Percentiles rank a stretch among this genome's conserved stretches.
Evolutionary conservation across 2,888 invertebrate species (phyloP).

Genomic region (Lumbricus terrestris): DNA sequence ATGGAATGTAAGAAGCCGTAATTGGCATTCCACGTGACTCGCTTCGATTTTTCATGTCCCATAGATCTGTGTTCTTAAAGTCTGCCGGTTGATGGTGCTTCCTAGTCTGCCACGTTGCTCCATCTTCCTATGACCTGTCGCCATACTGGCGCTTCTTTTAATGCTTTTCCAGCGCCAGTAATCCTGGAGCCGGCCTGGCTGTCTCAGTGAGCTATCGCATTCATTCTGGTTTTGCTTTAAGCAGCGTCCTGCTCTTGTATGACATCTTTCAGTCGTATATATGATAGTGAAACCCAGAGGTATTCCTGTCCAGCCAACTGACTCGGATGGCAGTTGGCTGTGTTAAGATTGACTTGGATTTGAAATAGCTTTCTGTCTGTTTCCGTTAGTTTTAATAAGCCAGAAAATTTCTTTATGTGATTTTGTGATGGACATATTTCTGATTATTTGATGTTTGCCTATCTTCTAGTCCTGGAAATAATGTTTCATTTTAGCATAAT

Average conservation of each 20-base stretch:
- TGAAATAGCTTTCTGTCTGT: background rate
- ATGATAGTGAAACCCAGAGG: background rate
- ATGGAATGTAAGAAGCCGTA: background rate
- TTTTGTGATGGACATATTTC: background rate
- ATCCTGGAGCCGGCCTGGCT: background rate
- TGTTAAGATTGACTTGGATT: background rate
- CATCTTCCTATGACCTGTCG: background rate
- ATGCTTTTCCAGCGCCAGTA: conserved; percentile 4
- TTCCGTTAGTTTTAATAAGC: background rate
- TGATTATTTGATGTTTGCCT: background rate
- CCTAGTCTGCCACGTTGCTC: background rate
- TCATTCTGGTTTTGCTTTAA: background rate
- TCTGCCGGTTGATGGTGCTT: background rate
- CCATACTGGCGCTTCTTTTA: background rate
- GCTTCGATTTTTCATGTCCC: background rate
- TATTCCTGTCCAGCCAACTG: background rate
- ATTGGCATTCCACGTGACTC: background rate
- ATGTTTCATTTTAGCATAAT: background rate
- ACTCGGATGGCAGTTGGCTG: background rate
- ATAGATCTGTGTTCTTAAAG: background rate
- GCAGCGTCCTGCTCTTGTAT: background rate
- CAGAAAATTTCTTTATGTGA: background rate
- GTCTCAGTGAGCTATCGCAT: background rate
- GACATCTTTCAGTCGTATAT: background rate
- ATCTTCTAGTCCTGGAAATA: background rate